phyloP scores from a whole-genome alignment of 2,113 vertebrate species.

The Grallaria varia region DNA sequence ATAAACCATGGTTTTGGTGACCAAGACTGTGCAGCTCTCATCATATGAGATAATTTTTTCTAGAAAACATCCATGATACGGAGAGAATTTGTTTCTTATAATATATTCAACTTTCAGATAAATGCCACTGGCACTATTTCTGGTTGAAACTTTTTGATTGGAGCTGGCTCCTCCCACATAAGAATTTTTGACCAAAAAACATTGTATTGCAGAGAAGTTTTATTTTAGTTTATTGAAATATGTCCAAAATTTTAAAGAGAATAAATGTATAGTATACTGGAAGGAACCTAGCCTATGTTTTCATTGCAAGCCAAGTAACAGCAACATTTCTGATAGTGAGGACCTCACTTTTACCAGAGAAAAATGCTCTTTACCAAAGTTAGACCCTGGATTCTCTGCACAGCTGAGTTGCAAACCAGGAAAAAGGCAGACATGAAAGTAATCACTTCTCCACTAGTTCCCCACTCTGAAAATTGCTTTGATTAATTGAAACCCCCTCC shows the following conservation, averaged over 20 bases:
- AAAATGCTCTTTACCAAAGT: neutral
- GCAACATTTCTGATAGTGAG: neutral
- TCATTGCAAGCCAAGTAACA: neutral
- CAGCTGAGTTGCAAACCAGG: neutral
- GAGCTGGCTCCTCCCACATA: neutral
- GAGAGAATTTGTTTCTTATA: neutral
- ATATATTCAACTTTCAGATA: rapidly evolving
- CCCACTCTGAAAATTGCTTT: neutral
- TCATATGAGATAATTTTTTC: neutral
- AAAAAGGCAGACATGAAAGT: neutral
- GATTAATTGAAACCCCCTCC: neutral
- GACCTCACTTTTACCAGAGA: neutral
- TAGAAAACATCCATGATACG: neutral
- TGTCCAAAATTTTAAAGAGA: neutral
- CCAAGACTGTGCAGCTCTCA: neutral
- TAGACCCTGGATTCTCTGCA: neutral
- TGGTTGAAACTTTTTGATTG: neutral
- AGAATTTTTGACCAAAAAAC: neutral
- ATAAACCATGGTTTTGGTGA: neutral
- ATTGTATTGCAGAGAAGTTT: neutral
- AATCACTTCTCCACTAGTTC: neutral
- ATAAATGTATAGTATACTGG: neutral
- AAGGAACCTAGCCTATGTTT: neutral
- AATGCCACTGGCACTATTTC: neutral
- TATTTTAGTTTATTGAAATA: neutral